A percentile compares a stretch with the other conserved stretches of the same genome.
These are phyloP conservation scores for Morpho achilles DNA, from an alignment of 2,888 invertebrate genomes.

Conservation along the genomic window DNA sequence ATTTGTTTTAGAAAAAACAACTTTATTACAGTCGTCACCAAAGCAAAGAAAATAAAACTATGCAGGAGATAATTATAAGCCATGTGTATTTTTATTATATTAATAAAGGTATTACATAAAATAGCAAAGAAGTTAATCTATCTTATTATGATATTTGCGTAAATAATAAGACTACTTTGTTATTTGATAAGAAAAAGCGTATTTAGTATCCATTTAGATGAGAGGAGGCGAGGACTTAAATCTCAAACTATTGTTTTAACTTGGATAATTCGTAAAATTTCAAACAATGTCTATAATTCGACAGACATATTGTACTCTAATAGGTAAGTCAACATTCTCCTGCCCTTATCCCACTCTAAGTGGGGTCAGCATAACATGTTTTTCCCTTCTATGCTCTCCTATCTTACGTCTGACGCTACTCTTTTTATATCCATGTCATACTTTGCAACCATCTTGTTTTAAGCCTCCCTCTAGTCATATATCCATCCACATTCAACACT, in stretches of 20 bases:
- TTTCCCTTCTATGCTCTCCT: too few relatives aligned
- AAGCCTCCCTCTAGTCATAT: too few relatives aligned
- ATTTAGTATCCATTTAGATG: slow-evolving; percentile 8
- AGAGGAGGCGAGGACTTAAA: background rate
- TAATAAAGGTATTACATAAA: background rate
- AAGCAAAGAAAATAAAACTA: too few relatives aligned
- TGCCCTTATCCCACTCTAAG: too few relatives aligned
- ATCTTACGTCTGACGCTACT: too few relatives aligned
- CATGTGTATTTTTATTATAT: too few relatives aligned
- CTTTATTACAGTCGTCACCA: background rate
- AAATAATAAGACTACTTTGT: background rate
- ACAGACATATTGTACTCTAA: slow-evolving; percentile 18
- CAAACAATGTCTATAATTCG: slow-evolving; percentile 20
- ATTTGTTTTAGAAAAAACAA: background rate
- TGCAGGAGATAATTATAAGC: too few relatives aligned
- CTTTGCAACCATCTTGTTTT: too few relatives aligned
- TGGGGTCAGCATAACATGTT: too few relatives aligned
- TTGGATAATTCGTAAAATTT: background rate
- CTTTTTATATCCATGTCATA: too few relatives aligned
- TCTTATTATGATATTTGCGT: slow-evolving; percentile 13
- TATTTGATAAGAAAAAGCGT: slow-evolving; percentile 2
- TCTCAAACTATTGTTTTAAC: background rate
- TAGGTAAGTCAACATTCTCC: slow-evolving; percentile 13
- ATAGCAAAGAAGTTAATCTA: slow-evolving; percentile 5
- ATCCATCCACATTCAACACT: too few relatives aligned